Evolutionary conservation across 2,113 vertebrate genomes (phyloP), one percentile per base, ranked within the genome.

Genomic region (Embiotoca jacksoni): DNA sequence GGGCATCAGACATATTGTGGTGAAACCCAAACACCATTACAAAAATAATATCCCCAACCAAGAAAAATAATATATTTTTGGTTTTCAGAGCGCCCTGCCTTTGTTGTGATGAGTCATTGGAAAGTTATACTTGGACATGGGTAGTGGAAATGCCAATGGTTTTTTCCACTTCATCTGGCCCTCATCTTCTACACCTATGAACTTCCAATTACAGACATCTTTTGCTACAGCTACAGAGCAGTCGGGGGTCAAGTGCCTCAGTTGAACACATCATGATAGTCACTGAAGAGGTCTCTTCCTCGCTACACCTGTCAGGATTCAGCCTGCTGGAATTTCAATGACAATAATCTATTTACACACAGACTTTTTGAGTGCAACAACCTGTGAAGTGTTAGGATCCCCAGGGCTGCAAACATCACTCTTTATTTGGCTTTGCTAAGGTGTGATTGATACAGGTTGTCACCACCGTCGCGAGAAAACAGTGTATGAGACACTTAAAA

Each of bases 361-460:
- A 47, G 44, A 46, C 9, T 39, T 46, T 47, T 41, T 56, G 41
- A 44, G 13, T 44, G 13, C 41, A 44, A 7, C 23, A 23, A 59
- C 58, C 58, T 77, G 37, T 35, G 41, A 65, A 41, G 46, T 60
- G 54, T 65, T 80, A 36, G 73, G 61, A 63, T 55, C 46, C 55
- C 55, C 37, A n/a, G n/a, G 23, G 23, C 53, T 78, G 37, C 69
- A 11, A 57, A 33, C 32, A 81, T 57, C 73, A 60, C 16, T 72
- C 73, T 72, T 70, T 5, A 68, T 81, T 59, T 71, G 14, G 4
- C 36, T 37, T 55, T 65, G 78, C 57, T 54, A 44, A 64, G 57
- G 47, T 68, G 71, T 84, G 74, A 78, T 65, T 75, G 86, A 85
- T 80, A 31, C 46, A 55, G 59, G 30, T 41, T 77, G 76, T 62